These are phyloP conservation scores for Urophycis tenuis DNA, from an alignment of 2,797 vertebrate species.

Conservation along the genomic window DNA sequence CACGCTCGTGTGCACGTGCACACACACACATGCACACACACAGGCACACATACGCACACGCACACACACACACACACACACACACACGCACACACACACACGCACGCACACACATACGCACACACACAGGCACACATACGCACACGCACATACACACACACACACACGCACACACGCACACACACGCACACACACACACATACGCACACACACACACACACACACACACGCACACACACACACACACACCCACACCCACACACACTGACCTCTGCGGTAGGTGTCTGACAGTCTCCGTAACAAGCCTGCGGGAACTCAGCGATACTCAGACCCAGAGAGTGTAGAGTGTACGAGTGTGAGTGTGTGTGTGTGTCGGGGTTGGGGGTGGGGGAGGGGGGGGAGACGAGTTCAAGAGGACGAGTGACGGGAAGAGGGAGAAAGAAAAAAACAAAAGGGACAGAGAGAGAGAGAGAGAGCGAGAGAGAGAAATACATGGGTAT, in stretches of 20 bases:
- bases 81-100: constrained; percentile 39
- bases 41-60: not conserved
- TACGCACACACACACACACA: not conserved
- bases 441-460: constrained; percentile 39
- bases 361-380: too few species aligned
- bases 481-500: constrained; percentile 45
- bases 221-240: constrained; percentile 15
- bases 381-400: not conserved
- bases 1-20: constrained; percentile 10
- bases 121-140: constrained; percentile 47
- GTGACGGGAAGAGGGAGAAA: not conserved
- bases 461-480: constrained; percentile 43
- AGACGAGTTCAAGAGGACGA: constrained; percentile 31
- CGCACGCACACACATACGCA: constrained; percentile 35
- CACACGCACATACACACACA: constrained; percentile 13
- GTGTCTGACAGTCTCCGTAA: constrained; percentile 64
- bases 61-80: constrained; percentile 16
- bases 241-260: constrained; percentile 39
- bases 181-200: constrained; percentile 49
- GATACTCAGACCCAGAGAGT: constrained; percentile 38
- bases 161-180: constrained; percentile 13
- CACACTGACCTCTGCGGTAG: constrained; percentile 62
- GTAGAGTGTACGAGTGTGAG: constrained; percentile 17
- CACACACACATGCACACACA: constrained; percentile 49
- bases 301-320: constrained; percentile 55